A percentile compares a stretch with the other conserved stretches of the same genome.
Evolutionary conservation across 1,140 invertebrate species (phyloP).

Genomic region (Eurytemora carolleeae): DNA sequence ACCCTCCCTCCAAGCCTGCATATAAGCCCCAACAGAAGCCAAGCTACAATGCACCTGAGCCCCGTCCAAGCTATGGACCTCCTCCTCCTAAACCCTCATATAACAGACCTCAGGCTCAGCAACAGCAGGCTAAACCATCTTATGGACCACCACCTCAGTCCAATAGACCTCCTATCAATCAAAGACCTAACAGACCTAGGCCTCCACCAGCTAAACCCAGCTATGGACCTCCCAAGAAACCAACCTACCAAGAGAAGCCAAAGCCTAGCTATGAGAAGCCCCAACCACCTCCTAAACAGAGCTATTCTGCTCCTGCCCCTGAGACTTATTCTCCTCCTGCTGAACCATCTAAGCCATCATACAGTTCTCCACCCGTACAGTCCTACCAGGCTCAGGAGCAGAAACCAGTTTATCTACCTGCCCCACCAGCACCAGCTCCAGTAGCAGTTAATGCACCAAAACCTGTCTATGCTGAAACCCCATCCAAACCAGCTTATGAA

Average conservation of each 20-base stretch:
- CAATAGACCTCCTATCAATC: too few relatives aligned
- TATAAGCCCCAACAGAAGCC: not conserved
- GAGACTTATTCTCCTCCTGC: slow-evolving; percentile 7
- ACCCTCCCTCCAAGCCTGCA: not conserved
- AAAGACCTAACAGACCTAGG: too few relatives aligned
- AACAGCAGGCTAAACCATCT: slow-evolving; percentile 7
- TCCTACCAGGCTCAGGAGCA: slow-evolving; percentile 15
- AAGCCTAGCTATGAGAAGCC: not conserved
- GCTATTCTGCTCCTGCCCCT: slow-evolving; percentile 12
- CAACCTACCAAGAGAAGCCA: slow-evolving; percentile 9
- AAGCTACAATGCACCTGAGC: slow-evolving; percentile 11
- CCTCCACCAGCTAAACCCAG: too few relatives aligned
- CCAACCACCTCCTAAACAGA: slow-evolving; percentile 13
- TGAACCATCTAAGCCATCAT: slow-evolving; percentile 6
- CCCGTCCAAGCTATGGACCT: slow-evolving; percentile 13
- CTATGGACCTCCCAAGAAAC: slow-evolving; percentile 13
- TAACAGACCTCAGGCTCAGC: not conserved
- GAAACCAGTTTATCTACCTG: slow-evolving; percentile 21
- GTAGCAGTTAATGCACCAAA: slow-evolving; percentile 21
- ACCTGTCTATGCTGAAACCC: slow-evolving; percentile 15
- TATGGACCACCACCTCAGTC: slow-evolving; percentile 8
- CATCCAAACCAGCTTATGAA: slow-evolving; percentile 11
- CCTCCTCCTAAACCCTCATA: slow-evolving; percentile 12
- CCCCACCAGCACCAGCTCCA: slow-evolving; percentile 22
- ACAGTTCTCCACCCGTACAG: not conserved